Evolutionary conservation across 2,797 vertebrate species (phyloP), one percentile per base, ranked within the genome.

Genomic region (Esox lucius): DNA sequence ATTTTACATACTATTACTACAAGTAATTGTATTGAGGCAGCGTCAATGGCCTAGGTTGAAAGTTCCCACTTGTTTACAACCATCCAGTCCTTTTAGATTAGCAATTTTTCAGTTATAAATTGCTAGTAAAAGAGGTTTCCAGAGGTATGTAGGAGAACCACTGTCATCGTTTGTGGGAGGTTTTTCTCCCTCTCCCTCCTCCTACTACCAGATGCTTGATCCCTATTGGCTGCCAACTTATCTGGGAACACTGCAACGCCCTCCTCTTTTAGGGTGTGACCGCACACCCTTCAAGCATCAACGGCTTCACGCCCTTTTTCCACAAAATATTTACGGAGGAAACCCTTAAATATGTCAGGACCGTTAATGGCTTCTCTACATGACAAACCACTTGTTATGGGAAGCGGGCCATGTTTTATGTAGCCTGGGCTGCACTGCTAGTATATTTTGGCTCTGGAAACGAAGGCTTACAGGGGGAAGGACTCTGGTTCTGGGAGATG

Each of bases 291-390:
- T 69, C 24, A 31, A 53, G 51, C 71, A 31, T 75, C 56, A 75
- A 70, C 33, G 73, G 15, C 31, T 49, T 70, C 39, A 9, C n/a
- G 26, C 28, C 16, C 2, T 19, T 49, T 72, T 70, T 74, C 78
- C 31, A 56, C 70, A 26, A 70, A 73, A 77, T 42, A 24, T 76
- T 79, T 80, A 67, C 77, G 70, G 70, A 16, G 59, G 75, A 80
- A 80, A 75, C 22, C 75, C 72, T 71, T 66, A 62, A 81, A 80
- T 71, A 68, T 78, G 73, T 67, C 75, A 59, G 42, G 22, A 39
- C 42, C 12, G 62, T 72, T 80, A 73, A 70, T 67, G 68, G 76
- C 68, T 51, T 75, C 46, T 65, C 59, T 62, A n/a, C 66, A 49
- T 71, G 70, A 66, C 26, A 28, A 70, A 74, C 74, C 74, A 68